phyloP scores from a whole-genome alignment of 2,888 invertebrate species.

The Nemoura dubitans region DNA sequence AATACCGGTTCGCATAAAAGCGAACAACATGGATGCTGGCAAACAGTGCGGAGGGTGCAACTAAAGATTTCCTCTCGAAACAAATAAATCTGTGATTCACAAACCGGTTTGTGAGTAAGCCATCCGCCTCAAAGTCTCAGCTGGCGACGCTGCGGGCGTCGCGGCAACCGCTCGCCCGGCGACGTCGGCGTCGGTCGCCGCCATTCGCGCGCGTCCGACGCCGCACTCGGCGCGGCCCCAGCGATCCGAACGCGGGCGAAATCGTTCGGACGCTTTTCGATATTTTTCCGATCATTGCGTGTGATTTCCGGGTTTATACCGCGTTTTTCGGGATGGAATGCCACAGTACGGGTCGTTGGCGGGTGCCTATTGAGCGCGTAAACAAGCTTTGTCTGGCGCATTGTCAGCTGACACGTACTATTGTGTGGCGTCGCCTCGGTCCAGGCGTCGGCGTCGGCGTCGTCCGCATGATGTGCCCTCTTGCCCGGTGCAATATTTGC shows the following conservation, averaged over 20 bases:
- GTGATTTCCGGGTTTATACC: neutral
- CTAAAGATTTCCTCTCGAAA: constrained; percentile 1
- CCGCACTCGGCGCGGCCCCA: neutral
- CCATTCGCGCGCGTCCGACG: neutral
- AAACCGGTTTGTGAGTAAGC: neutral
- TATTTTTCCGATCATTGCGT: neutral
- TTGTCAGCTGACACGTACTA: neutral
- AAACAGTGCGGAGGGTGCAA: neutral
- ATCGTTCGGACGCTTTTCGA: neutral
- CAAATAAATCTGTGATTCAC: neutral
- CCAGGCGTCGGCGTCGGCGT: neutral
- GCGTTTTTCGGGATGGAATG: neutral
- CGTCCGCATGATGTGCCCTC: neutral
- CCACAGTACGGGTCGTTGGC: neutral
- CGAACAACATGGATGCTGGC: neutral
- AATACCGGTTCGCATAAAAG: neutral
- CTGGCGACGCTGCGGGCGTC: constrained; percentile 25
- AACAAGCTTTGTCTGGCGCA: neutral
- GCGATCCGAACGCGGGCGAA: neutral
- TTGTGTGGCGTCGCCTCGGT: too few relatives aligned
- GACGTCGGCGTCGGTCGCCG: neutral
- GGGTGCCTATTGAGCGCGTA: neutral
- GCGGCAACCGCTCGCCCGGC: neutral
- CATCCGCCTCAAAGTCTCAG: neutral
- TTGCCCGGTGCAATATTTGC: too few relatives aligned